phyloP scores from a whole-genome alignment of 2,113 vertebrate species.

The Clarias macrocephalus region DNA sequence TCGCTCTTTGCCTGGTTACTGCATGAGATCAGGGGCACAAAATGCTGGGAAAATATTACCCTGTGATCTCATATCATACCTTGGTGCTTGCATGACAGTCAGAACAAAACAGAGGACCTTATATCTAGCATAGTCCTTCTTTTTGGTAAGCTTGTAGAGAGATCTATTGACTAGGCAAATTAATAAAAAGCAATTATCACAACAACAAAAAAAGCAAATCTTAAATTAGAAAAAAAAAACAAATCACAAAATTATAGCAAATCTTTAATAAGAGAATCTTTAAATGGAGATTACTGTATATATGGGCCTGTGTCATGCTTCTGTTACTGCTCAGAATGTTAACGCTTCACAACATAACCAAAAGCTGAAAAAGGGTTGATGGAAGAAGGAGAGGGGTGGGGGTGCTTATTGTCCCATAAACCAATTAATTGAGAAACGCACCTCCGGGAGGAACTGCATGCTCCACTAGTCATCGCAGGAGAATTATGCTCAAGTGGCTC shows the following conservation, averaged over 20 bases:
- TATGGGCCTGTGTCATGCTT: slow-evolving; percentile 22
- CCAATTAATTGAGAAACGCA: slow-evolving; percentile 70
- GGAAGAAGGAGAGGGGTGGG: slow-evolving; percentile 47
- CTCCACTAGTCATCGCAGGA: slow-evolving; percentile 61
- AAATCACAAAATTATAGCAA: not conserved
- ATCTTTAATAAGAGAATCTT: not conserved
- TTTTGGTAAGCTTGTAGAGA: not conserved
- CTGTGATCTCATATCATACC: not conserved
- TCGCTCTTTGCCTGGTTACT: not conserved
- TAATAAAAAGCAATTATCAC: not conserved
- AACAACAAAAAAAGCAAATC: not conserved
- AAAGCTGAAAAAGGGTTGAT: slow-evolving; percentile 47
- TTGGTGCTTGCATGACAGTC: not conserved
- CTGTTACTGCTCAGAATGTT: slow-evolving; percentile 34
- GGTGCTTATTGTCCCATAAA: slow-evolving; percentile 66
- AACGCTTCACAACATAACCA: slow-evolving; percentile 51
- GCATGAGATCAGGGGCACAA: not conserved
- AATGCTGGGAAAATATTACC: not conserved
- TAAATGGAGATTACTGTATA: not conserved
- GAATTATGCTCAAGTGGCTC: slow-evolving; percentile 60
- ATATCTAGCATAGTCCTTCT: not conserved
- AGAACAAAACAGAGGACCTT: not conserved
- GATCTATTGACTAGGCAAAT: not conserved
- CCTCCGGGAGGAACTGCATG: slow-evolving; percentile 67
- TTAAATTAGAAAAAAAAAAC: not conserved